phyloP scores from a whole-genome alignment of 2,888 invertebrate genomes.

The Apantesis nais region DNA sequence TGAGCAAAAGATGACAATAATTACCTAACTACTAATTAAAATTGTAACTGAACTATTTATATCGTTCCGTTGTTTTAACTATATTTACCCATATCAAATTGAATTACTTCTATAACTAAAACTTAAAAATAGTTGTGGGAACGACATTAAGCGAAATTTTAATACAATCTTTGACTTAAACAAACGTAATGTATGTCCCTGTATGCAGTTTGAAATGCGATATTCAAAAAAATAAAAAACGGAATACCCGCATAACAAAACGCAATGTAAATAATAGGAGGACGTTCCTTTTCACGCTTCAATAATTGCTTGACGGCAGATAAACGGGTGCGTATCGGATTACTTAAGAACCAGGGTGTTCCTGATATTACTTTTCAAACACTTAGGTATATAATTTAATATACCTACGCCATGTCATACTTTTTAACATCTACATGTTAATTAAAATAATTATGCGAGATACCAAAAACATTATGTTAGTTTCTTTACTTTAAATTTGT shows the following conservation, averaged over 20 bases:
- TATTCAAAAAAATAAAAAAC: conserved; percentile 77
- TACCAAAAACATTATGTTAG: not conserved
- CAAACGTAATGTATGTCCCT: conserved; percentile 40
- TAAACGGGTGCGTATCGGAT: conserved; percentile 80
- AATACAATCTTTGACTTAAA: not conserved
- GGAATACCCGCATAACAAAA: conserved; percentile 84
- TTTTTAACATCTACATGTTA: conserved; percentile 33
- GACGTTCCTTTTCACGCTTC: conserved; percentile 86
- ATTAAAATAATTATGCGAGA: conserved; percentile 10
- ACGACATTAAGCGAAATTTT: not conserved
- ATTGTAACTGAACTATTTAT: not conserved
- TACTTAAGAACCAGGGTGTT: conserved; percentile 72
- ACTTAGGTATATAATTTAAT: conserved; percentile 66
- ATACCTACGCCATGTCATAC: conserved; percentile 43
- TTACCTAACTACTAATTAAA: not conserved
- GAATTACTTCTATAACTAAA: not conserved
- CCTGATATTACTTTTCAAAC: conserved; percentile 66
- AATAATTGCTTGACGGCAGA: conserved; percentile 86
- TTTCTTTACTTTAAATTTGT: not conserved
- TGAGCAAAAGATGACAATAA: not conserved
- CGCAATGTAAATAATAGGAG: conserved; percentile 83
- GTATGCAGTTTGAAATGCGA: conserved; percentile 75
- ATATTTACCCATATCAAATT: not conserved
- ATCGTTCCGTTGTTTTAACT: not conserved
- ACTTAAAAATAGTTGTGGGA: not conserved